Evolutionary conservation across 2,797 vertebrate species (phyloP).

Genomic region (Hapalemur alaotrensis): DNA sequence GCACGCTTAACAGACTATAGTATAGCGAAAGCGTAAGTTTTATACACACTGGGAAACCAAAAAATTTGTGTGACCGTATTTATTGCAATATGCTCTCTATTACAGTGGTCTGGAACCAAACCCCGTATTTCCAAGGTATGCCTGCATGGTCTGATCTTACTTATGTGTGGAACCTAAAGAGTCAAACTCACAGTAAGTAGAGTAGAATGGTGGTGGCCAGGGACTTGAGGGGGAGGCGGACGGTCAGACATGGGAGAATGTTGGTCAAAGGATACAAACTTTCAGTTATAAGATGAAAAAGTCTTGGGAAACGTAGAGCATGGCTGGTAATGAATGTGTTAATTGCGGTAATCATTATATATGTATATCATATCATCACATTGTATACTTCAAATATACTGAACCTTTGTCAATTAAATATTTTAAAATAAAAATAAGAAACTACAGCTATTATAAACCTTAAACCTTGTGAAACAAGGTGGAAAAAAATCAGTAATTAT

Average conservation of each 20-base stretch:
- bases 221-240: no score
- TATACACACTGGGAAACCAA: not conserved
- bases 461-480: constrained; percentile 18
- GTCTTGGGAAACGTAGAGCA: not conserved
- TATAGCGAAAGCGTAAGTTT: not conserved
- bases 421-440: not conserved
- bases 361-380: not conserved
- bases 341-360: not conserved
- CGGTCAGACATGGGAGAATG: not conserved
- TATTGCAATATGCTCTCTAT: not conserved
- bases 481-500: not conserved
- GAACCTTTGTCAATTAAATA: not conserved
- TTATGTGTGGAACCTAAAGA: not conserved
- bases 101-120: not conserved
- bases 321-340: not conserved
- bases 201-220: not conserved
- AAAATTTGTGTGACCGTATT: not conserved
- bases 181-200: not conserved
- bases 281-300: not conserved
- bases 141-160: not conserved
- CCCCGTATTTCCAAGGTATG: not conserved
- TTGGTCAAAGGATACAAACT: not conserved
- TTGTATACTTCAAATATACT: not conserved
- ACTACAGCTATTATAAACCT: not conserved
- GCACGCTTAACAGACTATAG: not conserved